phyloP scores from a whole-genome alignment of 2,888 invertebrate genomes.

The Dascillus cervinus region DNA sequence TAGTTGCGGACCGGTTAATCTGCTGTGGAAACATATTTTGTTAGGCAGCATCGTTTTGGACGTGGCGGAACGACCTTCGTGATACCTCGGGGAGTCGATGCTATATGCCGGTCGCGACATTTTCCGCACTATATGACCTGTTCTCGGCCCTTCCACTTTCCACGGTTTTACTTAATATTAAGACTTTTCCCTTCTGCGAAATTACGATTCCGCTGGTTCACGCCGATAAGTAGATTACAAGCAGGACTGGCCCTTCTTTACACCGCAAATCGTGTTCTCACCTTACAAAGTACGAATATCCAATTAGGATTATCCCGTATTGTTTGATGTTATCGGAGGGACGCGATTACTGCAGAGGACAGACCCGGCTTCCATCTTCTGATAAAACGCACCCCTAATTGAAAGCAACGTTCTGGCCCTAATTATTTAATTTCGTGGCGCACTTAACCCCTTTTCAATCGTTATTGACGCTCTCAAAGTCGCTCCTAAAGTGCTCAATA shows the following conservation, averaged over 20 bases:
- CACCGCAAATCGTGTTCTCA: conserved; percentile 8
- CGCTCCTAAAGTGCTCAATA: too few species aligned
- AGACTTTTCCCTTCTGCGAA: too few species aligned
- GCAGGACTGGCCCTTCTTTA: conserved; percentile 11
- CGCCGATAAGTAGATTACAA: too few species aligned
- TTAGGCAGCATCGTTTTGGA: conserved; percentile 12
- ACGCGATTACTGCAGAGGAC: too few species aligned
- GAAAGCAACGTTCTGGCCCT: too few species aligned
- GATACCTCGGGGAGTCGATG: conserved; percentile 14
- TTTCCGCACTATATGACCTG: conserved; percentile 13
- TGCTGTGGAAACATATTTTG: conserved; percentile 15
- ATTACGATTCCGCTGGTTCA: too few species aligned
- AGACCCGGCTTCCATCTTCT: not conserved
- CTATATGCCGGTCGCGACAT: conserved; percentile 14
- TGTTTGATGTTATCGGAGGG: conserved; percentile 18
- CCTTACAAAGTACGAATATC: conserved; percentile 15
- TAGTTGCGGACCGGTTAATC: conserved; percentile 15
- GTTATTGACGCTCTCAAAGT: too few species aligned
- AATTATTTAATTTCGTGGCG: too few species aligned
- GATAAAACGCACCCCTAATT: too few species aligned
- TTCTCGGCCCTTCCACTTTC: conserved; percentile 8
- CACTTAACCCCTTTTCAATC: too few species aligned
- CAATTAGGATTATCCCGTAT: conserved; percentile 17
- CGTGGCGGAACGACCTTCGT: conserved; percentile 13
- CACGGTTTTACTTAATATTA: conserved; percentile 3